These are phyloP conservation scores for Macrobrachium nipponense DNA, from an alignment of 1,140 invertebrate species.

Conservation along the genomic window DNA sequence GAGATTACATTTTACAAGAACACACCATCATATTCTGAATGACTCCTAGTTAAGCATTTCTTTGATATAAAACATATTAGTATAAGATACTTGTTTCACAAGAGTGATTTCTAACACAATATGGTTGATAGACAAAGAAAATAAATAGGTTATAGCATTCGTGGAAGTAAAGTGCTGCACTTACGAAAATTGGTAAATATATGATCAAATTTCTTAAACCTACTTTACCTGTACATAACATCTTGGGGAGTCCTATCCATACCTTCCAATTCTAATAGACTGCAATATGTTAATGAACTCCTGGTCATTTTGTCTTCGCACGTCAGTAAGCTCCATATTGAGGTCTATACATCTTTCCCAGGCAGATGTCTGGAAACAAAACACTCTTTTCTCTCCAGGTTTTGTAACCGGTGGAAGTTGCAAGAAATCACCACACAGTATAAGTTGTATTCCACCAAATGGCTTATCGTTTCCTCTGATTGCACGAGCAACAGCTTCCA, in stretches of 20 bases:
- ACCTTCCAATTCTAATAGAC: constrained; percentile 82
- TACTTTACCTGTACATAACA: no score
- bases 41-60: no score
- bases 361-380: constrained; percentile 88
- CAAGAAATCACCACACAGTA: constrained; percentile 94
- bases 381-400: constrained; percentile 68
- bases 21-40: no score
- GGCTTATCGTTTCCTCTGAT: constrained; percentile 85
- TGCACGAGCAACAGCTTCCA: constrained; percentile 82
- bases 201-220: no score
- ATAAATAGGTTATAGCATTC: no score
- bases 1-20: no score
- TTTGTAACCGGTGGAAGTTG: constrained; percentile 87
- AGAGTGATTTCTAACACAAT: no score
- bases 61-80: no score
- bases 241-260: constrained; percentile 40
- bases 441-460: constrained; percentile 95
- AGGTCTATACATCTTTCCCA: constrained; percentile 85
- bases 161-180: no score
- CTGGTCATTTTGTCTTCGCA: constrained; percentile 89
- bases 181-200: no score
- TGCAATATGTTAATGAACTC: constrained; percentile 90
- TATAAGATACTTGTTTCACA: no score
- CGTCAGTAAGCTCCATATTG: constrained; percentile 84
- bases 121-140: no score